A percentile compares a stretch with the other conserved stretches of the same genome.
Conservation (phyloP, 2,888 invertebrate species). For the Hyles lineata region DNA sequence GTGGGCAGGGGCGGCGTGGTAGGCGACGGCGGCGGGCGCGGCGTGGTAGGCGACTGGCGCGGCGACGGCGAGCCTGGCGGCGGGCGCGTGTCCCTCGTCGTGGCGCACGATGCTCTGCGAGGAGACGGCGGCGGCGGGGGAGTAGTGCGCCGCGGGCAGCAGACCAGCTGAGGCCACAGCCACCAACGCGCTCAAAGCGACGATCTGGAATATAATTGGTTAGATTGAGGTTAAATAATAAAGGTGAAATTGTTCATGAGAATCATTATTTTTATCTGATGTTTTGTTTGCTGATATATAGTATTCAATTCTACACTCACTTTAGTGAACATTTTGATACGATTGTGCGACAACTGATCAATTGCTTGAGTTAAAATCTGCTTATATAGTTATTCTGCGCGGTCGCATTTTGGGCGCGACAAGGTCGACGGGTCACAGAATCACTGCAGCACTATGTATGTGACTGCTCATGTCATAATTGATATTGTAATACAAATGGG, state of each 20-base stretch:
- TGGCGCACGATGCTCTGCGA: slow-evolving; percentile 76
- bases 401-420: slow-evolving; percentile 63
- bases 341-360: slow-evolving; percentile 64
- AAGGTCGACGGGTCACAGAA: slow-evolving; percentile 71
- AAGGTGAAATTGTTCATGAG: too few species aligned
- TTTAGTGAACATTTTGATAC: slow-evolving; percentile 73
- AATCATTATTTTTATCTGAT: too few species aligned
- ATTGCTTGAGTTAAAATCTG: slow-evolving; percentile 49
- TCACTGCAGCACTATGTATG: slow-evolving; percentile 13
- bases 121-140: slow-evolving; percentile 67
- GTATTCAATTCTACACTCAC: slow-evolving; percentile 58
- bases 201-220: slow-evolving; percentile 53
- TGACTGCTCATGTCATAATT: slow-evolving; percentile 7
- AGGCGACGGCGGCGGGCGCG: slow-evolving; percentile 46
- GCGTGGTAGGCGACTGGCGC: slow-evolving; percentile 48
- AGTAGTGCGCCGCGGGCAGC: slow-evolving; percentile 69
- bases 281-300: neutral
- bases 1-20: slow-evolving; percentile 52
- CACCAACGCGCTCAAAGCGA: slow-evolving; percentile 66
- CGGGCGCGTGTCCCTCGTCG: slow-evolving; percentile 54
- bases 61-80: slow-evolving; percentile 51
- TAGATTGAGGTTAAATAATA: neutral
- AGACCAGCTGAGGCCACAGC: slow-evolving; percentile 70
- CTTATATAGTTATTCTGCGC: slow-evolving; percentile 63
- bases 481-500: neutral